A percentile compares a stretch with the other conserved stretches of the same genome.
These are phyloP conservation scores for Plecotus auritus DNA, from an alignment of 2,113 vertebrate genomes.

Conservation along the genomic window DNA sequence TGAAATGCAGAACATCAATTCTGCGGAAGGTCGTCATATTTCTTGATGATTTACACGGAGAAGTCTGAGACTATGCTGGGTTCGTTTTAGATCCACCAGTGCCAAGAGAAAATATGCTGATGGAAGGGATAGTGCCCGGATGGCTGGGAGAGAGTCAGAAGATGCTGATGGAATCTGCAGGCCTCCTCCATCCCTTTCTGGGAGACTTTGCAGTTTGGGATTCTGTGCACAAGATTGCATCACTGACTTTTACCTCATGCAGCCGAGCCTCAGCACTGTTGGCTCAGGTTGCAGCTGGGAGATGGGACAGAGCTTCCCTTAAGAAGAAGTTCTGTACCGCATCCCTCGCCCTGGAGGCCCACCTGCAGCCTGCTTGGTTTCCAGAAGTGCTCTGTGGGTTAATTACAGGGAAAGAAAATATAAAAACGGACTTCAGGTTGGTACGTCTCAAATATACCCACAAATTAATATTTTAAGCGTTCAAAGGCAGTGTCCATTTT, in stretches of 20 bases:
- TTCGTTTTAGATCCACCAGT: constrained; percentile 56
- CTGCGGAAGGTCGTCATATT: constrained; percentile 72
- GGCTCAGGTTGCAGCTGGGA: not conserved
- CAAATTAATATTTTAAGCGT: not conserved
- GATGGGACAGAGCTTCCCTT: not conserved
- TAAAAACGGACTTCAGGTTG: not conserved
- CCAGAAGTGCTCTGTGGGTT: not conserved
- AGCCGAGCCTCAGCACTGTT: not conserved
- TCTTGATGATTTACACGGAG: constrained; percentile 72
- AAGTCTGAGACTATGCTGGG: constrained; percentile 56
- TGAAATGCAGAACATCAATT: constrained; percentile 49
- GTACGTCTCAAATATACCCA: not conserved
- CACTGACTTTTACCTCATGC: not conserved
- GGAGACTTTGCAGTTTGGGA: not conserved
- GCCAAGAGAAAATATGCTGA: constrained; percentile 73
- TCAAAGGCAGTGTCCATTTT: not conserved
- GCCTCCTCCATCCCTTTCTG: not conserved
- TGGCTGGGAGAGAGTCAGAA: not conserved
- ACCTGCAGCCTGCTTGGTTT: not conserved
- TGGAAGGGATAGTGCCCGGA: constrained; percentile 45
- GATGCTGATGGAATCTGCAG: not conserved
- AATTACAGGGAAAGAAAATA: not conserved
- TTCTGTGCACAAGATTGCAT: not conserved
- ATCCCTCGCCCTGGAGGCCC: not conserved
- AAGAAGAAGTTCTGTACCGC: not conserved